Evolutionary conservation across 2,113 vertebrate genomes (phyloP).

Genomic region (Pteruthius melanotis): DNA sequence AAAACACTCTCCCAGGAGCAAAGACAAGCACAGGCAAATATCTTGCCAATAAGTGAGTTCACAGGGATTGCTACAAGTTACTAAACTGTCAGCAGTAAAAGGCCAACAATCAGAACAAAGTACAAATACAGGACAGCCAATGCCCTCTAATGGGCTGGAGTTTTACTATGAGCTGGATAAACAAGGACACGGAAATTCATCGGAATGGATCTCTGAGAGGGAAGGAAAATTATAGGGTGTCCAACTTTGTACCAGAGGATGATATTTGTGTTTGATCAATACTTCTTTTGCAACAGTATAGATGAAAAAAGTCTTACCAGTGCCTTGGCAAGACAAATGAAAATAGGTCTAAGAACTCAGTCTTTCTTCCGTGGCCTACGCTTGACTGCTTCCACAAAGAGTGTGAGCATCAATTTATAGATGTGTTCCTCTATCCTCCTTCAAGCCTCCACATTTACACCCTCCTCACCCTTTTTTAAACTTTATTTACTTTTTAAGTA

Average conservation of each 20-base stretch:
- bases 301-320: background rate
- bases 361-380: background rate
- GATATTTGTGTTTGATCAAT: background rate
- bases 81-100: slow-evolving; percentile 25
- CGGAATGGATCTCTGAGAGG: background rate
- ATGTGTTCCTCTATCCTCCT: background rate
- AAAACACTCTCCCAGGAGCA: slow-evolving; percentile 43
- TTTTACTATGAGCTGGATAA: background rate
- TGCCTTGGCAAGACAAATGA: background rate
- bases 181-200: background rate
- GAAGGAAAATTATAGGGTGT: background rate
- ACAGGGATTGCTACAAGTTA: slow-evolving; percentile 33
- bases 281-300: background rate
- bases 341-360: background rate
- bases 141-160: slow-evolving; percentile 25
- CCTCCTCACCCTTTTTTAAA: background rate
- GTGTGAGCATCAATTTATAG: background rate
- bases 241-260: background rate
- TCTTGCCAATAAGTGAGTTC: slow-evolving; percentile 57
- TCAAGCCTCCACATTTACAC: background rate
- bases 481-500: background rate
- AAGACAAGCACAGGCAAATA: slow-evolving; percentile 54
- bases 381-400: background rate
- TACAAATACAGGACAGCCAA: background rate
- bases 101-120: background rate